phyloP scores from a whole-genome alignment of 2,888 invertebrate genomes.

The Eretmocerus hayati region DNA sequence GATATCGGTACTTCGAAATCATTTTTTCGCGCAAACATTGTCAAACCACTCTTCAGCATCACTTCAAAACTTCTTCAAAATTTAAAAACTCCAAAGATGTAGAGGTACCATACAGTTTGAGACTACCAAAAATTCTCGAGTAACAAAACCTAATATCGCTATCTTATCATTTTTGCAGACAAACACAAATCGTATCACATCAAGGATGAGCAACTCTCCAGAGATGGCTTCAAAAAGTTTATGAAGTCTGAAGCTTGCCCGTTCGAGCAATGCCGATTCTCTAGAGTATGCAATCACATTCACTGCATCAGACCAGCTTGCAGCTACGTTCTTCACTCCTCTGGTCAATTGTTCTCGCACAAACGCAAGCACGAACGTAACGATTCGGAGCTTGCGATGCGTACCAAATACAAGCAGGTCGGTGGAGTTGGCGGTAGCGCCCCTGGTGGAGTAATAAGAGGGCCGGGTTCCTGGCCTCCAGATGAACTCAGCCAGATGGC shows the following conservation, averaged over 20 bases:
- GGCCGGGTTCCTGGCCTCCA: slow-evolving; percentile 36
- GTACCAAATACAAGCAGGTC: slow-evolving; percentile 63
- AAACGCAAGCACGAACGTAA: slow-evolving; percentile 95
- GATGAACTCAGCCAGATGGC: slow-evolving; percentile 10
- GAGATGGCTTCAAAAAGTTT: slow-evolving; percentile 97
- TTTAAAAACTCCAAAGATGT: too few species aligned
- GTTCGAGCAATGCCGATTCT: slow-evolving; percentile 87
- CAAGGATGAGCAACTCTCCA: slow-evolving; percentile 89
- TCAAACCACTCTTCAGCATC: too few species aligned
- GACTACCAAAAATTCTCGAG: too few species aligned
- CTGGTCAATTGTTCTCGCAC: slow-evolving; percentile 93
- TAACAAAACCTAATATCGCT: too few species aligned
- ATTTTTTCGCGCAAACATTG: too few species aligned
- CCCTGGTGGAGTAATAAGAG: neutral
- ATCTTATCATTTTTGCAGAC: slow-evolving; percentile 62
- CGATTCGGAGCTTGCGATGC: slow-evolving; percentile 82
- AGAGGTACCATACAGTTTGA: too few species aligned
- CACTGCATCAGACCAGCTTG: slow-evolving; percentile 95
- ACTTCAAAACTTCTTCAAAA: too few species aligned
- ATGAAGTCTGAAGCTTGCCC: slow-evolving; percentile 94
- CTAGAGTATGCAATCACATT: slow-evolving; percentile 93
- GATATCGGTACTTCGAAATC: too few species aligned
- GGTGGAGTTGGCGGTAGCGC: slow-evolving; percentile 44
- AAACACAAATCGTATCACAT: slow-evolving; percentile 98
- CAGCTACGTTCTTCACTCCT: slow-evolving; percentile 92